Conservation (phyloP, 2,888 invertebrate species). For the Hydriomena furcata region DNA sequence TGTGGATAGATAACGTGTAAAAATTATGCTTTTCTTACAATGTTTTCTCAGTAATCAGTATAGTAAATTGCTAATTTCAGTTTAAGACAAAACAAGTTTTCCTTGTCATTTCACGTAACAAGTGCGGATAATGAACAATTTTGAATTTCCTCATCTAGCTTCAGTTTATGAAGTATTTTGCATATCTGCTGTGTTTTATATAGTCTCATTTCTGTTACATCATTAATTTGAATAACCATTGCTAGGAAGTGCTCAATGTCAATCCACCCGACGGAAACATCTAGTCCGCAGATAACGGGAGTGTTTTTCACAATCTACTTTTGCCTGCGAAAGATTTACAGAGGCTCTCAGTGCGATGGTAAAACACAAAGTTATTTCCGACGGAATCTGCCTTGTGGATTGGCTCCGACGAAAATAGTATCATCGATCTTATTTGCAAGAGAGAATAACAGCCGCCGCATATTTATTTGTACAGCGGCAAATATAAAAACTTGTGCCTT, state of each 20-base stretch:
- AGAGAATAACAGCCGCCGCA: slow-evolving; percentile 61
- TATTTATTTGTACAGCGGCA: slow-evolving; percentile 66
- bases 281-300: slow-evolving; percentile 50
- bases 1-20: slow-evolving; percentile 7
- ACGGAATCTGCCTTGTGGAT: slow-evolving; percentile 77
- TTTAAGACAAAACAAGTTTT: slow-evolving; percentile 11
- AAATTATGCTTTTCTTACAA: background rate
- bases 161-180: slow-evolving; percentile 31
- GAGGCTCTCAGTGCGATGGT: slow-evolving; percentile 58
- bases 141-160: slow-evolving; percentile 26
- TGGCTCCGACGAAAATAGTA: slow-evolving; percentile 76
- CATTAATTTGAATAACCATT: slow-evolving; percentile 45
- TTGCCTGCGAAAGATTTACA: slow-evolving; percentile 71
- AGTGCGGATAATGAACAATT: too few species aligned
- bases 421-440: slow-evolving; percentile 74
- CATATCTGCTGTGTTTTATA: slow-evolving; percentile 41
- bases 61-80: slow-evolving; percentile 5
- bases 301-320: slow-evolving; percentile 72
- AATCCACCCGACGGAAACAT: slow-evolving; percentile 45
- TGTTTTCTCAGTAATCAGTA: slow-evolving; percentile 7
- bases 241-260: slow-evolving; percentile 47
- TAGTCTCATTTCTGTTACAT: slow-evolving; percentile 40
- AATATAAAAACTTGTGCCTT: slow-evolving; percentile 55
- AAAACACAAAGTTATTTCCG: slow-evolving; percentile 74
- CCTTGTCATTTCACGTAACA: too few species aligned